These are phyloP conservation scores for Dasyurus viverrinus DNA, from an alignment of 2,113 vertebrate genomes.

Conservation along the genomic window DNA sequence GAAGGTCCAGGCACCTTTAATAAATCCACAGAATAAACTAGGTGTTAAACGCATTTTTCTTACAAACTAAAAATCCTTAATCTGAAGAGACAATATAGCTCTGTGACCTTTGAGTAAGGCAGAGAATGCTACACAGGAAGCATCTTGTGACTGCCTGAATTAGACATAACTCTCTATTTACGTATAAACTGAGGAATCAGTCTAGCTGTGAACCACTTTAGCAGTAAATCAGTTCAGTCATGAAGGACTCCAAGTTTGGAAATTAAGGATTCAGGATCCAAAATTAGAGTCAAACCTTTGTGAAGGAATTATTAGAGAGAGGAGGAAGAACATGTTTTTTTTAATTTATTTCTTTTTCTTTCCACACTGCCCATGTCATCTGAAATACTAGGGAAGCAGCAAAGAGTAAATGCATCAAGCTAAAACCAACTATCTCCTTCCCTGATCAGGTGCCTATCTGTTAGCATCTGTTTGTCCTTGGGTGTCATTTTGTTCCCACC, in stretches of 20 bases:
- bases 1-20: neutral
- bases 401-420: neutral
- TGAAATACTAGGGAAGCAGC: neutral
- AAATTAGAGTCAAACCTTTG: neutral
- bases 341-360: neutral
- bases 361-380: neutral
- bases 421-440: neutral
- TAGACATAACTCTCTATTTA: neutral
- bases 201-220: neutral
- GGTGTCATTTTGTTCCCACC: neutral
- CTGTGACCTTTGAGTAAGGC: neutral
- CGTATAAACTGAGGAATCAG: neutral
- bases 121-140: neutral
- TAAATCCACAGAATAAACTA: neutral
- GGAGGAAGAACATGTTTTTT: neutral
- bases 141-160: neutral
- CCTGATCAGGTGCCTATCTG: neutral
- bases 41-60: neutral
- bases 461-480: neutral
- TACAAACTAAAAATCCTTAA: neutral
- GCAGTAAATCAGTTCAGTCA: neutral
- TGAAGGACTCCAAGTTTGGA: neutral
- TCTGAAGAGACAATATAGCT: neutral
- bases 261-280: neutral
- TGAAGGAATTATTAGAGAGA: neutral